Base-by-base conservation (phyloP, 1,140 invertebrate species). In the Caenorhabditis tropicalis region DNA sequence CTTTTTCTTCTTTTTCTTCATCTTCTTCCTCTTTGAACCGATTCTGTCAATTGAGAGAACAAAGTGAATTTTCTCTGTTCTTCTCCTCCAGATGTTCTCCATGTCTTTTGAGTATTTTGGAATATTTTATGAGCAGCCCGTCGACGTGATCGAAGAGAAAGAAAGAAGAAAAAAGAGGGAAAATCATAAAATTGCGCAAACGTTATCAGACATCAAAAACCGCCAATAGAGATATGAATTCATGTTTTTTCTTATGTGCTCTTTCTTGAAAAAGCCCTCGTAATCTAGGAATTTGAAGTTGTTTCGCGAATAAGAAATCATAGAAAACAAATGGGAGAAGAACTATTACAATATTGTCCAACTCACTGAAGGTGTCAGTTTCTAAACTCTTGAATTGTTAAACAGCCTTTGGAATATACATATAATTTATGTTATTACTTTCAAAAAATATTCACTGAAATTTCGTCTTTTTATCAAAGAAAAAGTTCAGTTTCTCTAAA, bases 201-300 rank as follows among this genome's bases (percentile, higher is more conserved):
- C 65, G 65, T 74, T 74, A 74, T 74, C 65, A 74, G 65, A 43
- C 65, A 74, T 43, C 36, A 74, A 74, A 74, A 74, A 39, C 65
- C 65, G 65, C 65, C 43, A 33, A 43, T 36, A n/a, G 36, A 74
- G 29, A 65, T 36, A 65, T 19, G 31, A 33, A 65, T 65, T 65
- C 33, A 15, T 33, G 33, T 65, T 65, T 36, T 65, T 36, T 27
- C 43, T 74, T 29, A 24, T 24, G 19, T 43, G 36, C 58, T 36
- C 12, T 9, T 3, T 65, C 16, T 33, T n/a, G 12, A 29, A 65
- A 27, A 56, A 56, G 24, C 15, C n/a, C 49, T 46, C 53, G 31
- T 7, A 33, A 65, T 27, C 12, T 4, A 65, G 36, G 19, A 7
- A 65, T 58, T 29, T 29, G 24, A 31, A 3, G 27, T 29, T 58